A percentile compares a stretch with the other conserved stretches of the same genome.
These are phyloP conservation scores for Brachyhypopomus gauderio DNA, from an alignment of 2,113 vertebrate species.

Conservation along the genomic window DNA sequence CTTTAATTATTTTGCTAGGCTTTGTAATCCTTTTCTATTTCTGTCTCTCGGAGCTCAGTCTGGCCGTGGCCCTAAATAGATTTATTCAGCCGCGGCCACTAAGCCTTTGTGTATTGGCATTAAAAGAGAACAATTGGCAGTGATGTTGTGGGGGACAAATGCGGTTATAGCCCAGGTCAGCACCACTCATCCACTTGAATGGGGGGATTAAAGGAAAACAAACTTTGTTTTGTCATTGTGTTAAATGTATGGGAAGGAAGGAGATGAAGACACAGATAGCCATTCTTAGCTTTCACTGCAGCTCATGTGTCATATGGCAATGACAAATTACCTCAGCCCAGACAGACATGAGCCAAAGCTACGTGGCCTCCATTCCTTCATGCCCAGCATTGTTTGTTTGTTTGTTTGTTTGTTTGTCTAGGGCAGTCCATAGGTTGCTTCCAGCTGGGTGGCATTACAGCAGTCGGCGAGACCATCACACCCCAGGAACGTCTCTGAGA, in stretches of 20 bases:
- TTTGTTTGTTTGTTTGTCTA: slow-evolving; percentile 48
- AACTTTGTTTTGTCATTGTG: slow-evolving; percentile 54
- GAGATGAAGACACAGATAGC: slow-evolving; percentile 30
- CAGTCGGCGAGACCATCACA: slow-evolving; percentile 63
- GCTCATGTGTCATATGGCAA: not conserved
- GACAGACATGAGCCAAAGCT: not conserved
- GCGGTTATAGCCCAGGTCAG: slow-evolving; percentile 68
- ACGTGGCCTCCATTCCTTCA: not conserved
- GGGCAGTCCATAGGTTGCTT: slow-evolving; percentile 55
- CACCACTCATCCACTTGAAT: slow-evolving; percentile 66
- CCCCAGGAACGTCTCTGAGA: slow-evolving; percentile 69
- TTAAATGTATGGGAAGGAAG: slow-evolving; percentile 46
- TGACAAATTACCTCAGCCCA: not conserved
- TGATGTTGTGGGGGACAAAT: slow-evolving; percentile 72
- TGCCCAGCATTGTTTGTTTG: not conserved
- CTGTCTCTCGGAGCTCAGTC: slow-evolving; percentile 69
- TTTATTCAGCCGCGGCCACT: slow-evolving; percentile 65
- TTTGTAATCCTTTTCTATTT: slow-evolving; percentile 50
- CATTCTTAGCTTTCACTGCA: slow-evolving; percentile 26
- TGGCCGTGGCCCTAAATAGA: slow-evolving; percentile 57
- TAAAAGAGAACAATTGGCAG: slow-evolving; percentile 69
- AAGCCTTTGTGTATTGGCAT: slow-evolving; percentile 66
- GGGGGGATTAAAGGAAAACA: slow-evolving; percentile 70
- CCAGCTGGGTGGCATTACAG: slow-evolving; percentile 47
- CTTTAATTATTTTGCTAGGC: slow-evolving; percentile 56